Percentiles rank a stretch among this genome's conserved stretches.
phyloP scores from a whole-genome alignment of 1,140 invertebrate genomes.

The Sycobia sp. region DNA sequence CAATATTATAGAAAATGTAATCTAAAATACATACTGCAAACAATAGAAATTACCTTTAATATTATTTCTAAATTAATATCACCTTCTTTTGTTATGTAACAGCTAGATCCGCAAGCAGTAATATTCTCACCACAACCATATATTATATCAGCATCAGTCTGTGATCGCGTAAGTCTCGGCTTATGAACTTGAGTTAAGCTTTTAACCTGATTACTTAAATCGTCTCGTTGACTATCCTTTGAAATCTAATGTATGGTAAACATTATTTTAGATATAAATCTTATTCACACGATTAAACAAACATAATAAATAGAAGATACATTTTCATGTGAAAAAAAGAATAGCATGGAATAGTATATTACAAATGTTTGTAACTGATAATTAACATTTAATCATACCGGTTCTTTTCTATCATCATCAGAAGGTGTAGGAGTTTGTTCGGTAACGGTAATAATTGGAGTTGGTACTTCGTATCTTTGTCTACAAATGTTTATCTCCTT shows the following conservation, averaged over 20 bases:
- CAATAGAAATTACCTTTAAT: constrained; percentile 71
- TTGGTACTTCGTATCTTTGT: constrained; percentile 65
- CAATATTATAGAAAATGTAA: too few relatives aligned
- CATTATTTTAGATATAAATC: too few relatives aligned
- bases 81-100: constrained; percentile 94
- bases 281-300: too few relatives aligned
- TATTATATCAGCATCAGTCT: constrained; percentile 93
- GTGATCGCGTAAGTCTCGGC: constrained; percentile 79
- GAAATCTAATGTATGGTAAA: constrained; percentile 65
- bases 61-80: constrained; percentile 91
- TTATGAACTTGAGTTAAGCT: constrained; percentile 69
- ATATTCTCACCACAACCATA: constrained; percentile 79
- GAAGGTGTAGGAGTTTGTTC: constrained; percentile 90
- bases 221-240: constrained; percentile 79
- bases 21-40: too few relatives aligned
- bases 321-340: too few relatives aligned
- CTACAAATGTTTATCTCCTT: constrained; percentile 57
- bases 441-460: constrained; percentile 95
- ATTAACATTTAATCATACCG: constrained; percentile 64
- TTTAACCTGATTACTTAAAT: constrained; percentile 69
- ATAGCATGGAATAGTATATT: too few relatives aligned
- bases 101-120: constrained; percentile 86
- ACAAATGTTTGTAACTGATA: too few relatives aligned
- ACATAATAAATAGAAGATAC: too few relatives aligned
- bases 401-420: constrained; percentile 79